Evolutionary conservation across 2,888 invertebrate genomes (phyloP).

Genomic region (Syrista parreyssii): DNA sequence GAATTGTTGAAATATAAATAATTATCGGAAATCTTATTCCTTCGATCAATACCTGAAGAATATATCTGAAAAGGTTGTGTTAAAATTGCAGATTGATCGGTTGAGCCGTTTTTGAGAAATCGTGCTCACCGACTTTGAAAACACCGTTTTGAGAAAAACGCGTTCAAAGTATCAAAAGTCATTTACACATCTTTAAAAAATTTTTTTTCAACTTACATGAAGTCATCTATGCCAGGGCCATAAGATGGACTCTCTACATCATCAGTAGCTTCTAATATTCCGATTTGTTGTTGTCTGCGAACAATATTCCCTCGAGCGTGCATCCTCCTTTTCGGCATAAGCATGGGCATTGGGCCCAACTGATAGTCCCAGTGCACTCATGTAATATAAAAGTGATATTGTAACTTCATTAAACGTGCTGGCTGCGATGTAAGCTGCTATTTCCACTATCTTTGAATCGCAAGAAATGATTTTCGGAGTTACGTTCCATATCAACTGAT

Average conservation of each 20-base stretch:
- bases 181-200: conserved; percentile 10
- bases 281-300: not conserved
- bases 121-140: conserved; percentile 25
- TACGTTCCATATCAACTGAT: conserved; percentile 43
- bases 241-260: not conserved
- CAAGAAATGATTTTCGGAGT: conserved; percentile 27
- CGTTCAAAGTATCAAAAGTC: conserved; percentile 26
- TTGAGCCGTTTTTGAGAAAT: conserved; percentile 25
- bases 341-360: conserved; percentile 24
- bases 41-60: too few relatives aligned
- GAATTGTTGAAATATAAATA: too few relatives aligned
- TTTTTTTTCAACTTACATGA: conserved; percentile 12
- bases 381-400: conserved; percentile 20
- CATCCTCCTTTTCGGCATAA: conserved; percentile 22
- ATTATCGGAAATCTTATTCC: too few relatives aligned
- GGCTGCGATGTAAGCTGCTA: conserved; percentile 28
- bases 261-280: too few relatives aligned
- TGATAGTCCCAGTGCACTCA: conserved; percentile 18
- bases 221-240: conserved; percentile 16
- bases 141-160: conserved; percentile 29
- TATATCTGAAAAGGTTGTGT: too few relatives aligned
- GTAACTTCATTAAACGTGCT: conserved; percentile 34
- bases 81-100: conserved; percentile 15
- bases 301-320: conserved; percentile 26
- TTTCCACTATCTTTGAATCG: conserved; percentile 20